phyloP scores from a whole-genome alignment of 2,888 invertebrate genomes.

The Nasonovia ribisnigri region DNA sequence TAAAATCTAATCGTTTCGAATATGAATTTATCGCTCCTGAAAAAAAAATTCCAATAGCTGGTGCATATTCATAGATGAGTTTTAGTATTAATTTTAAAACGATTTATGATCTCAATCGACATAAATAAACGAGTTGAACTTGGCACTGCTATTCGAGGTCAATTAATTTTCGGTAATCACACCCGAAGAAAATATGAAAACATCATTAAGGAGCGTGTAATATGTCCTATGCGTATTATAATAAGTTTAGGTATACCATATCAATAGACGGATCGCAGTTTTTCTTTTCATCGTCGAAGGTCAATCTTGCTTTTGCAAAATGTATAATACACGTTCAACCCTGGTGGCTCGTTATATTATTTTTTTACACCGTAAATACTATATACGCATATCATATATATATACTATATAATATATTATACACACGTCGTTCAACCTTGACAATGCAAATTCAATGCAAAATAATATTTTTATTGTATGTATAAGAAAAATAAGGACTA shows the following conservation, averaged over 20 bases:
- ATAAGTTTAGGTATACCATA: not conserved
- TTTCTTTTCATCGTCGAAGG: constrained; percentile 38
- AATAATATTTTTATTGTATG: not conserved
- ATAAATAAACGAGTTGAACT: not conserved
- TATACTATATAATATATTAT: not conserved
- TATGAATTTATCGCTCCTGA: not conserved
- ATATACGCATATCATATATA: not conserved
- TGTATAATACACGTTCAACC: not conserved
- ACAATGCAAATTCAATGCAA: constrained; percentile 29
- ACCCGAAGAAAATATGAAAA: constrained; percentile 30
- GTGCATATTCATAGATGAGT: not conserved
- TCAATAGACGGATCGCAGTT: not conserved
- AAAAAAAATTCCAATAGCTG: not conserved
- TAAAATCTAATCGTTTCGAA: not conserved
- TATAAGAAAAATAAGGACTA: constrained; percentile 11
- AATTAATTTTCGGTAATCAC: constrained; percentile 20
- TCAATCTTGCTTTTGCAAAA: constrained; percentile 12
- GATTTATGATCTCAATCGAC: not conserved
- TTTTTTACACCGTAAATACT: not conserved
- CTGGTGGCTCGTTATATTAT: not conserved
- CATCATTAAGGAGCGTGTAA: constrained; percentile 13
- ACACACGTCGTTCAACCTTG: constrained; percentile 16
- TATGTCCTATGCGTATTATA: not conserved
- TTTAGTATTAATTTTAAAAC: not conserved
- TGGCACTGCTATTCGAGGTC: not conserved